Evolutionary conservation across 2,888 invertebrate species (phyloP).

Genomic region (Acanthoscelides obtectus): DNA sequence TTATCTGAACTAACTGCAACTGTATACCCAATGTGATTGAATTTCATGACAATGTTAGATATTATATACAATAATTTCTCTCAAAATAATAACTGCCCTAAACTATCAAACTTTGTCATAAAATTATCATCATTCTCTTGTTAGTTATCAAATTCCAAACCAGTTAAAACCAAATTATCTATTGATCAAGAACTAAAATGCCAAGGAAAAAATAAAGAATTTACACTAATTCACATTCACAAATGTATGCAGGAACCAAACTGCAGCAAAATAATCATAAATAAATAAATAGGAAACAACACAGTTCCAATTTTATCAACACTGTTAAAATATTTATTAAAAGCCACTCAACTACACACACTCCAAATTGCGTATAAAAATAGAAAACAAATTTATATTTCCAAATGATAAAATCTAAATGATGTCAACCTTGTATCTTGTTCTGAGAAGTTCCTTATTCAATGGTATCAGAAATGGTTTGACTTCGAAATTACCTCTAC

Average conservation of each 20-base stretch:
- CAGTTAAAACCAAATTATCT: not conserved
- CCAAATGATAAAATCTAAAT: too few species aligned
- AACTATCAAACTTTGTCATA: not conserved
- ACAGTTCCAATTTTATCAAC: conserved; percentile 43
- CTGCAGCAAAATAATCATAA: conserved; percentile 17
- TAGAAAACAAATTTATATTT: conserved; percentile 19
- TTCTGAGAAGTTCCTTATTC: too few species aligned
- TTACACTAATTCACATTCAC: conserved; percentile 22
- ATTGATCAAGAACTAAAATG: not conserved
- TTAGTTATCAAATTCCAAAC: not conserved
- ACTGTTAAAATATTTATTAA: conserved; percentile 29
- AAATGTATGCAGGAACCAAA: conserved; percentile 6
- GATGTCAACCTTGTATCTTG: too few species aligned
- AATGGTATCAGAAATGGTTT: too few species aligned
- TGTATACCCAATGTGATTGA: not conserved
- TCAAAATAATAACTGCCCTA: not conserved
- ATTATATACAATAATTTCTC: not conserved
- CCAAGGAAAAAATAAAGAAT: conserved; percentile 10
- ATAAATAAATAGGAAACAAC: conserved; percentile 20
- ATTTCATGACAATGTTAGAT: not conserved
- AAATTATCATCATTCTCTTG: not conserved
- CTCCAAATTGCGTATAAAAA: conserved; percentile 15
- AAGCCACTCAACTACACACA: conserved; percentile 6
- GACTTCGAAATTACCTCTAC: too few species aligned
- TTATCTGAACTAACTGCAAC: not conserved